Percentiles rank a stretch among this genome's conserved stretches.
Conservation (phyloP, 1,140 invertebrate genomes). For the Drosophila insularis region DNA sequence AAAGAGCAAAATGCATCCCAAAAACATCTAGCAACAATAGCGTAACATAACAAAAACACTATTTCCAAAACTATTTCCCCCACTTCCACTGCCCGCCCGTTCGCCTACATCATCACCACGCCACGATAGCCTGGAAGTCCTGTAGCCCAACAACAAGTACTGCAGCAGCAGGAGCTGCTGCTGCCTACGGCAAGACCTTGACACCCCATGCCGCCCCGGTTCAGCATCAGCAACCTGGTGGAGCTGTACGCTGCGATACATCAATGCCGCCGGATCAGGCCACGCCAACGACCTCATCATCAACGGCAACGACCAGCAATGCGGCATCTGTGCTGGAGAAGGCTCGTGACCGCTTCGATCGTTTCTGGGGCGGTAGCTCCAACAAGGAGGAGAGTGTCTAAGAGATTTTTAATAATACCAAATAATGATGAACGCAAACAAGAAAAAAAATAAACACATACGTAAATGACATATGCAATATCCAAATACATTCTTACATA, state of each 20-base stretch:
- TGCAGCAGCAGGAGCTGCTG: constrained; percentile 49
- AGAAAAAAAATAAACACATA: constrained; percentile 40
- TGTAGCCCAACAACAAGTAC: constrained; percentile 64
- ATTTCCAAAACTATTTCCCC: constrained; percentile 78
- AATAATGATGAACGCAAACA: constrained; percentile 7
- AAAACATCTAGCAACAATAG: constrained; percentile 56
- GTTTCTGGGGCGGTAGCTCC: constrained; percentile 88
- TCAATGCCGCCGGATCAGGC: constrained; percentile 83
- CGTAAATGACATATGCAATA: constrained; percentile 56
- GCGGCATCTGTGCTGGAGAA: constrained; percentile 87
- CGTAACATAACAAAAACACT: constrained; percentile 78
- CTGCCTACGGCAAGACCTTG: constrained; percentile 66
- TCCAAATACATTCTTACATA: constrained; percentile 29
- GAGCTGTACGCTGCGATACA: constrained; percentile 60
- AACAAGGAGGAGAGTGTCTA: constrained; percentile 81
- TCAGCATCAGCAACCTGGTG: constrained; percentile 41
- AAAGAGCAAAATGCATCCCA: constrained; percentile 52
- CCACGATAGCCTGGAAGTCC: constrained; percentile 68
- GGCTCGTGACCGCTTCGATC: constrained; percentile 91
- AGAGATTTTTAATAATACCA: constrained; percentile 7
- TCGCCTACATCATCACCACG: constrained; percentile 10
- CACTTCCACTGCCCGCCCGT: constrained; percentile 46
- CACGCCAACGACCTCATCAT: constrained; percentile 60
- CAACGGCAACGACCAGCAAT: constrained; percentile 59
- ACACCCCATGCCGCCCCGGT: constrained; percentile 47